Percentiles rank a stretch among this genome's conserved stretches.
phyloP scores from a whole-genome alignment of 2,888 invertebrate species.

The Mesoligia furuncula region DNA sequence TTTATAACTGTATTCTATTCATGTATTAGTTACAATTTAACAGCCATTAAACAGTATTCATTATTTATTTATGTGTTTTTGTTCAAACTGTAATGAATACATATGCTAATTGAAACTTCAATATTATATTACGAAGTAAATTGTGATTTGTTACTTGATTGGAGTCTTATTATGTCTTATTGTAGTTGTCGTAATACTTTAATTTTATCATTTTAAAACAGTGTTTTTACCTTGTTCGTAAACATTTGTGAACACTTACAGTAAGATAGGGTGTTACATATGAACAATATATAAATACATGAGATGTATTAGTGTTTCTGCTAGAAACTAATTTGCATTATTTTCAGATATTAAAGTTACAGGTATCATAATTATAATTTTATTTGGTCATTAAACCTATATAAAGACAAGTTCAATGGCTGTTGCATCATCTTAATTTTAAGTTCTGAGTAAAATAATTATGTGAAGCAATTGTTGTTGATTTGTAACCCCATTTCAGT shows the following conservation, averaged over 20 bases:
- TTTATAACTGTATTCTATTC: slow-evolving; percentile 9
- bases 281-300: neutral
- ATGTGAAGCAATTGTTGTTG: neutral
- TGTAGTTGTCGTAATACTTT: neutral
- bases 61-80: slow-evolving; percentile 42
- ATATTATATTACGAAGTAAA: slow-evolving; percentile 26
- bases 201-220: slow-evolving; percentile 2
- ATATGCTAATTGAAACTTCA: slow-evolving; percentile 38
- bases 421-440: neutral
- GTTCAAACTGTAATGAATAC: slow-evolving; percentile 33
- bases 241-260: neutral
- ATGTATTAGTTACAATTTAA: neutral
- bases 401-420: neutral
- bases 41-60: neutral
- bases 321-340: slow-evolving; percentile 9
- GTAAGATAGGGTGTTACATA: neutral
- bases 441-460: neutral
- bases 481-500: neutral
- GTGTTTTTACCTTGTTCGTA: neutral
- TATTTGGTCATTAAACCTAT: slow-evolving; percentile 3
- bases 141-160: slow-evolving; percentile 8
- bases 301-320: neutral
- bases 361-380: neutral
- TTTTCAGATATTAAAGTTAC: neutral
- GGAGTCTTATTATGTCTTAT: slow-evolving; percentile 4